phyloP scores from a whole-genome alignment of 1,140 invertebrate genomes.

The Brachionus calyciflorus region DNA sequence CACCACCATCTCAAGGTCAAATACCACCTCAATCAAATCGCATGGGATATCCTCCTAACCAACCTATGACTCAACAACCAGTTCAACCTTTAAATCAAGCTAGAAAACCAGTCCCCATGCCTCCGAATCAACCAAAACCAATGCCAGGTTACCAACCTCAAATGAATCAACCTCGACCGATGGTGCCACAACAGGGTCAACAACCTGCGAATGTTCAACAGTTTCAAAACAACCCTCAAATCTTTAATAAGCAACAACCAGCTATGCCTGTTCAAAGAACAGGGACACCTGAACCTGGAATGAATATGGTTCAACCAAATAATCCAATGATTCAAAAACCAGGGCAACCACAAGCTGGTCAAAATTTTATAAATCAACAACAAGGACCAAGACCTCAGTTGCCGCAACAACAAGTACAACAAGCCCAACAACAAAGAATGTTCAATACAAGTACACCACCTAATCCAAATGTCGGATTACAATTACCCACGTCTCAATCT shows the following conservation, averaged over 20 bases:
- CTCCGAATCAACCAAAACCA: neutral
- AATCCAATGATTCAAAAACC: neutral
- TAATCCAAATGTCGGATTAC: neutral
- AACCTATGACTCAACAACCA: too few relatives aligned
- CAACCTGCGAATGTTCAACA: neutral
- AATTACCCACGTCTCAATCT: neutral
- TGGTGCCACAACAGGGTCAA: constrained; percentile 1
- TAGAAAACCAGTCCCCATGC: neutral
- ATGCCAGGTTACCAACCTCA: neutral
- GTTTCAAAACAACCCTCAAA: neutral
- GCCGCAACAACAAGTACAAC: neutral
- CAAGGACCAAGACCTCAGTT: neutral
- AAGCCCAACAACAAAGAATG: neutral
- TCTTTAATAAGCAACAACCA: constrained; percentile 11
- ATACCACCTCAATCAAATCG: neutral
- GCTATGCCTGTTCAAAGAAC: neutral
- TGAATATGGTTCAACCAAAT: neutral
- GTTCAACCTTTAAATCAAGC: neutral
- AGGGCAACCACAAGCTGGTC: neutral
- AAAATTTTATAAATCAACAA: constrained; percentile 29
- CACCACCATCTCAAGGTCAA: neutral
- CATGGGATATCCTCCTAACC: neutral
- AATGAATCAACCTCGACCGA: constrained; percentile 9
- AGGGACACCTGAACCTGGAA: neutral
- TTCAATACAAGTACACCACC: constrained; percentile 14